A percentile compares a stretch with the other conserved stretches of the same genome.
phyloP scores from a whole-genome alignment of 2,888 invertebrate species.

The Fragum whitleyi region DNA sequence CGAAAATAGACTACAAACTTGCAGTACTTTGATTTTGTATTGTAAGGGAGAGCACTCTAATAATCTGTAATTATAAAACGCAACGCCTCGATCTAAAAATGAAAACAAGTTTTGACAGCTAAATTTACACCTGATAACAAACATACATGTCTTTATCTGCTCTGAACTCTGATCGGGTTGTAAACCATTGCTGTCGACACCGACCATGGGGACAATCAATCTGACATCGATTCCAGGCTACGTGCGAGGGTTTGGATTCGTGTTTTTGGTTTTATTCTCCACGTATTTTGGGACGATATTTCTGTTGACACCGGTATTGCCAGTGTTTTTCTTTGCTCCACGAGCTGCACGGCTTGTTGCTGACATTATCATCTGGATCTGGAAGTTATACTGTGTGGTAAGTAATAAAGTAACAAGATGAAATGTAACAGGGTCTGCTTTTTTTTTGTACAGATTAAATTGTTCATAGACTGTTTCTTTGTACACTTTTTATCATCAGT shows the following conservation, averaged over 20 bases:
- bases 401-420: conserved; percentile 17
- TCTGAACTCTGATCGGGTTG: not conserved
- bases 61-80: not conserved
- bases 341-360: conserved; percentile 89
- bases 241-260: conserved; percentile 68
- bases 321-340: conserved; percentile 90
- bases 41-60: not conserved
- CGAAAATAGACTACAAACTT: too few species aligned
- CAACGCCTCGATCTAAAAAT: not conserved
- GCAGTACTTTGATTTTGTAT: not conserved
- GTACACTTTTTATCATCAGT: not conserved
- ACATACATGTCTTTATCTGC: not conserved
- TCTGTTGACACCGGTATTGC: conserved; percentile 89
- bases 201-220: conserved; percentile 6
- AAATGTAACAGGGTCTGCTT: too few species aligned
- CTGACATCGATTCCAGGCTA: conserved; percentile 23
- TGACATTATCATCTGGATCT: conserved; percentile 91
- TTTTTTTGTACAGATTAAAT: too few species aligned
- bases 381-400: conserved; percentile 94
- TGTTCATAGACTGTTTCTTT: not conserved
- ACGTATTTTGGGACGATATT: conserved; percentile 86
- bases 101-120: conserved; percentile 29
- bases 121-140: conserved; percentile 11
- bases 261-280: conserved; percentile 69
- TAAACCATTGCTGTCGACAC: not conserved